Conservation (phyloP, 1,140 invertebrate genomes). For the Tenebrio molitor region DNA sequence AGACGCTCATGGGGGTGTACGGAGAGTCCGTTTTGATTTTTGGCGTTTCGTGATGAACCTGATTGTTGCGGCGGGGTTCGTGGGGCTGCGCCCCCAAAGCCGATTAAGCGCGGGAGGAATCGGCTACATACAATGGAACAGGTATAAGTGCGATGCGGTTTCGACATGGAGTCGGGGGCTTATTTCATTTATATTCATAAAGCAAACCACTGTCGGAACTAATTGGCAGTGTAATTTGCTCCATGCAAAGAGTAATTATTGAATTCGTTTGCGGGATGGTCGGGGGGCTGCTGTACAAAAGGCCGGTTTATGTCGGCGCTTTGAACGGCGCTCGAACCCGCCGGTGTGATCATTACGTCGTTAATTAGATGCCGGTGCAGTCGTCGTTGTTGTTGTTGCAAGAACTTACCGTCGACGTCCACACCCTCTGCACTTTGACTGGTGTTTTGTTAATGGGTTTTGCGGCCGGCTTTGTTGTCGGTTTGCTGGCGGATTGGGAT, state of each 20-base stretch:
- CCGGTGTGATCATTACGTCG: background rate
- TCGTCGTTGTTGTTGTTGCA: background rate
- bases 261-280: conserved; percentile 45
- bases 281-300: conserved; percentile 9
- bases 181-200: conserved; percentile 47
- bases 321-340: background rate
- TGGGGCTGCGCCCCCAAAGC: background rate
- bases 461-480: conserved; percentile 59
- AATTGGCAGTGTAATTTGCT: conserved; percentile 47
- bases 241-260: conserved; percentile 40
- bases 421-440: conserved; percentile 58
- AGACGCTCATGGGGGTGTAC: too few relatives aligned
- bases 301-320: background rate
- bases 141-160: conserved; percentile 19
- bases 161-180: conserved; percentile 21
- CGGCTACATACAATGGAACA: background rate
- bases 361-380: conserved; percentile 15
- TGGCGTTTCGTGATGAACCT: too few relatives aligned
- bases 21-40: too few relatives aligned
- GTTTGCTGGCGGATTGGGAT: conserved; percentile 65
- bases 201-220: conserved; percentile 44
- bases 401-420: conserved; percentile 49
- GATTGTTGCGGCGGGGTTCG: background rate
- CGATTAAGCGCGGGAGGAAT: conserved; percentile 26
- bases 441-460: conserved; percentile 61